Evolutionary conservation across 2,888 invertebrate genomes (phyloP), one percentile per base, ranked within the genome.

Genomic region (Watsonalla cultraria): DNA sequence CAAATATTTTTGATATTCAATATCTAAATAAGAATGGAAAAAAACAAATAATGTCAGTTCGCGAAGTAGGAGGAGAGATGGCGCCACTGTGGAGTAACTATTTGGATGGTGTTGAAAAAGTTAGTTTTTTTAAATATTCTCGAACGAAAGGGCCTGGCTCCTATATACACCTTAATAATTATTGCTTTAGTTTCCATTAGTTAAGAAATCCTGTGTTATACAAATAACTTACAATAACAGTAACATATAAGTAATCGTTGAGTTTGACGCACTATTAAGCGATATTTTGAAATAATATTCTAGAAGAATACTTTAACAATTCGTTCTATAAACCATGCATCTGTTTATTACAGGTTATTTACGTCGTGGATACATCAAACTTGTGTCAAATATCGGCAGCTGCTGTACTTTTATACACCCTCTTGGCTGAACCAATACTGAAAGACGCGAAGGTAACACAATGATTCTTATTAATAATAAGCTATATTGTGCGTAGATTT

Each of bases 371-470:
- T 73, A 94, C 95, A 0, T 96, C 96, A 9, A 96, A 96, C 85
- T 86, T 96, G 46, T 96, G 96, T 68, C 96, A 96, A 84, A 96
- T 96, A 71, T 96, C 96, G 0, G 95, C 95, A 1, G 96, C 96
- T 11, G 95, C 96, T 24, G 95, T 96, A 0, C 87, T 96, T 45
- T 85, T 97, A 0, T 96, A 96, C 76, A 94, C 95, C 0, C 90
- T 96, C 47, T 76, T 96, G 24, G 94, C 95, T 0, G 94, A 96
- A 67, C 96, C 96, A 0, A 87, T 90, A 47, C 82, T 96, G 24
- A 92, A 92, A 66, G 91, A 91, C 51, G 92, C 93, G 0, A 94
- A 94, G 87, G 94, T 96, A 76, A 48, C 6, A 13, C 2, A 42
- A n/a, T n/a, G n/a, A n/a, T n/a, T n/a, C 42, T 24, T 24, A 4